These are phyloP conservation scores for Drosophila fuyamai DNA, from an alignment of 1,140 invertebrate genomes.

Conservation along the genomic window DNA sequence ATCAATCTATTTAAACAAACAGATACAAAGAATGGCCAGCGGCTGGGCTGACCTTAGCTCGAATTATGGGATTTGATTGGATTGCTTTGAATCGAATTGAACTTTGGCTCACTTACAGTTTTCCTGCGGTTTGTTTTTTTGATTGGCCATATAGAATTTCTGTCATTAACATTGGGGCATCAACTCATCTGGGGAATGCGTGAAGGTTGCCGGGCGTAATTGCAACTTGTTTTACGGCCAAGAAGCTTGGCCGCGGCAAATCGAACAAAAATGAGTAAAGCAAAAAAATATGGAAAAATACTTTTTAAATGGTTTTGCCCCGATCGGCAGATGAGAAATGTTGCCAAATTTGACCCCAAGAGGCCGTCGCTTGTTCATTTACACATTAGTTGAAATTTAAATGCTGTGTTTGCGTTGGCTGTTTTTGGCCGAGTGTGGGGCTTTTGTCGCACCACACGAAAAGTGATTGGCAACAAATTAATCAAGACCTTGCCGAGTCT, in stretches of 20 bases:
- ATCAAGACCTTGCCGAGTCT: slow-evolving; percentile 75
- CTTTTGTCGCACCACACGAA: slow-evolving; percentile 76
- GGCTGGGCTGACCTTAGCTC: slow-evolving; percentile 69
- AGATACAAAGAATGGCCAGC: slow-evolving; percentile 47
- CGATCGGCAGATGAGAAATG: slow-evolving; percentile 76
- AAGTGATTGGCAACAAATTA: slow-evolving; percentile 84
- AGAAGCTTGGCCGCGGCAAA: slow-evolving; percentile 26
- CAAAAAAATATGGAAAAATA: slow-evolving; percentile 45
- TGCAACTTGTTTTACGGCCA: slow-evolving; percentile 61
- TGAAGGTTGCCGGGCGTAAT: slow-evolving; percentile 68
- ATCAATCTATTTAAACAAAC: slow-evolving; percentile 76
- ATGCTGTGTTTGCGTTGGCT: slow-evolving; percentile 49
- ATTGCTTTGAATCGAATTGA: slow-evolving; percentile 22
- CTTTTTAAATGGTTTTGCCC: slow-evolving; percentile 78
- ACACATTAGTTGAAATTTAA: slow-evolving; percentile 82
- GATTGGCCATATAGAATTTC: slow-evolving; percentile 64
- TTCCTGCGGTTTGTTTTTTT: slow-evolving; percentile 40
- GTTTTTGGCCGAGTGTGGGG: slow-evolving; percentile 41
- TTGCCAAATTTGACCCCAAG: slow-evolving; percentile 82
- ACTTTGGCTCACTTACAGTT: slow-evolving; percentile 34
- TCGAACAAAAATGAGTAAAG: slow-evolving; percentile 8
- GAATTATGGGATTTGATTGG: slow-evolving; percentile 59
- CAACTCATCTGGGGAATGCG: slow-evolving; percentile 69
- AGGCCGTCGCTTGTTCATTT: slow-evolving; percentile 74
- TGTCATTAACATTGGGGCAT: slow-evolving; percentile 62